Base-by-base conservation (phyloP, 2,888 invertebrate genomes). In the Parnassius smintheus region DNA sequence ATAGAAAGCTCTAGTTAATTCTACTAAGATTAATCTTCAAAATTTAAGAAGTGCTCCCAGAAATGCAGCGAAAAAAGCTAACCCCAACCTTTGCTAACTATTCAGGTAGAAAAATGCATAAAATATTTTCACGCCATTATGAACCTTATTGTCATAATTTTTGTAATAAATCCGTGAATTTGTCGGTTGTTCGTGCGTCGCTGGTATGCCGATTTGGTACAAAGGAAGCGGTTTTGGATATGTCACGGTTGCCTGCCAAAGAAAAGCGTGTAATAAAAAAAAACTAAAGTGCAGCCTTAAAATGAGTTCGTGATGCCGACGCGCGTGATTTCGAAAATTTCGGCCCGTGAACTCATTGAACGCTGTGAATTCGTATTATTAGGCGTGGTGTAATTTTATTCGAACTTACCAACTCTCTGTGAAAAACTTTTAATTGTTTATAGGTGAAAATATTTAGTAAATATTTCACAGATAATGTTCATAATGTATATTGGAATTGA, bases 101-200 rank as follows among this genome's bases (percentile, higher is more conserved):
- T 18, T 13, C 63, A 64, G 59, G 63, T 56, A 64, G 22, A 48
- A 51, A 62, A 49, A 46, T 50, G 51, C 46, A 13, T 2, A 3
- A 42, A 45, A n/a, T 44, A 41, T 42, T 45, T 52, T 54, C 18
- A 60, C 35, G 52, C 45, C 2, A 52, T 45, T 56, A 56, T 64
- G 56, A 25, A 57, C 57, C 57, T 60, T 60, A 57, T 46, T 35
- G 4, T 18, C 13, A 12, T 35, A 56, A 45, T 22, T 60, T 51
- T 54, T 44, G 9, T 22, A 50, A 56, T 41, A 64, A 57, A 57
- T 18, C 44, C 9, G 8, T 46, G 46, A 46, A 10, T 41, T 49
- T 13, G 13, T 18, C 22, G 42, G 56, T 51, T 59, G 62, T 57
- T 68, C 68, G 68, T 70, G 70, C 70, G 67, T 68, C 64, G 59